Conservation (phyloP, 2,113 vertebrate genomes). For the Antigone vipio region DNA sequence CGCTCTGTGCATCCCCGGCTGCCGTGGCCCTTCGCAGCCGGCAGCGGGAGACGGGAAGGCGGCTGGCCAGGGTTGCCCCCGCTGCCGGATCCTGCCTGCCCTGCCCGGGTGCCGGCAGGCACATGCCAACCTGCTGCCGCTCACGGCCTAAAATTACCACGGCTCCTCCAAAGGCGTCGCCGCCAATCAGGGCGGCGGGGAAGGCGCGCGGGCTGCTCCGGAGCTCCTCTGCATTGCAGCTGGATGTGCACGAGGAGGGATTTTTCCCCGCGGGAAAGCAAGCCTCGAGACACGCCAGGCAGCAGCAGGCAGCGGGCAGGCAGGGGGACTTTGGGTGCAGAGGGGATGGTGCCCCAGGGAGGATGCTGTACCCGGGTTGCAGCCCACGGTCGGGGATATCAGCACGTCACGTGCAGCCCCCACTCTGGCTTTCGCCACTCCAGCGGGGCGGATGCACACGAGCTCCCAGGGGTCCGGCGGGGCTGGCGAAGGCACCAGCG, state of each 20-base stretch:
- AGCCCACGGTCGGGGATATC: not conserved
- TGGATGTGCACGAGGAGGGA: not conserved
- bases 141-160: not conserved
- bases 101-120: not conserved
- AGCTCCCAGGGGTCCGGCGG: not conserved
- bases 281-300: not conserved
- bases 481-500: not conserved
- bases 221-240: constrained; percentile 55
- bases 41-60: not conserved
- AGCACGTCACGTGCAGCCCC: not conserved
- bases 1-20: not conserved
- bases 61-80: not conserved
- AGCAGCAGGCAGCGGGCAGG: not conserved
- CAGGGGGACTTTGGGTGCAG: not conserved
- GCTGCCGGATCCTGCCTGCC: not conserved
- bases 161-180: not conserved
- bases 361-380: not conserved
- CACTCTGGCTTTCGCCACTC: fast-evolving
- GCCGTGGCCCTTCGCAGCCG: not conserved
- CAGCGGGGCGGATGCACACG: fast-evolving
- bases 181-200: not conserved
- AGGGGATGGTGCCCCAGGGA: fast-evolving
- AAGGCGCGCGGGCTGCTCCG: not conserved
- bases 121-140: not conserved
- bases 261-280: not conserved